Percentiles rank a stretch among this genome's conserved stretches.
Conservation (phyloP, 1,140 invertebrate genomes). For the Penaeus chinensis region DNA sequence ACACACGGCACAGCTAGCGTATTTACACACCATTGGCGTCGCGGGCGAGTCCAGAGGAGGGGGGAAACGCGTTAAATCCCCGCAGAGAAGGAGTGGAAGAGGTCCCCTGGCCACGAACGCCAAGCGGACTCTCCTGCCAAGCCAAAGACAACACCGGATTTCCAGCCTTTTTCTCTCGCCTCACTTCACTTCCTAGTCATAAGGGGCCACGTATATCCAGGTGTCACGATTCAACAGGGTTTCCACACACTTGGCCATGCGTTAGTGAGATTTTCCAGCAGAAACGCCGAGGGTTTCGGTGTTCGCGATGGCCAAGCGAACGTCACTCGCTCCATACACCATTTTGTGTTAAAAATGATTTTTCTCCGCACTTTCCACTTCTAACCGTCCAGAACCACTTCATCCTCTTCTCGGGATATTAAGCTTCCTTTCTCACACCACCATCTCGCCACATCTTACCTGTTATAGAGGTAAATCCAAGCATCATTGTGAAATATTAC, state of each 20-base stretch:
- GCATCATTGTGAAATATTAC: constrained; percentile 62
- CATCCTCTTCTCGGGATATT: constrained; percentile 38
- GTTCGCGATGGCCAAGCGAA: constrained; percentile 40
- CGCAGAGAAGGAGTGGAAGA: background rate
- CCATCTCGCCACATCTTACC: constrained; percentile 49
- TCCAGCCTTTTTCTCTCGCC: constrained; percentile 19
- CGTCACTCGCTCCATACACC: constrained; percentile 52
- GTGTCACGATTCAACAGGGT: background rate
- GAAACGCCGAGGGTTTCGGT: constrained; percentile 27
- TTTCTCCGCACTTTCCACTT: constrained; percentile 39
- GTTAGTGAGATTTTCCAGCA: constrained; percentile 24
- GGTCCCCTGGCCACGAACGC: background rate
- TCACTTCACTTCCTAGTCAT: constrained; percentile 23
- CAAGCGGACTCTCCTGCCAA: constrained; percentile 7
- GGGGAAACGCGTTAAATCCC: constrained; percentile 17
- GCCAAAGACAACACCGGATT: constrained; percentile 14
- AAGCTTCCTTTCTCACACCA: constrained; percentile 43
- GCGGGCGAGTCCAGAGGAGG: constrained; percentile 39
- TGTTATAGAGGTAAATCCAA: constrained; percentile 60
- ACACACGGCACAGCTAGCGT: background rate
- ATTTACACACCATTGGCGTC: constrained; percentile 53
- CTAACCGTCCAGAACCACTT: constrained; percentile 28
- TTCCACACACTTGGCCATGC: constrained; percentile 34
- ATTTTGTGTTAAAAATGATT: constrained; percentile 52
- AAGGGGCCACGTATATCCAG: background rate